Base-by-base conservation (phyloP, 2,888 invertebrate genomes). In the Lepidocyrtoides sp. region DNA sequence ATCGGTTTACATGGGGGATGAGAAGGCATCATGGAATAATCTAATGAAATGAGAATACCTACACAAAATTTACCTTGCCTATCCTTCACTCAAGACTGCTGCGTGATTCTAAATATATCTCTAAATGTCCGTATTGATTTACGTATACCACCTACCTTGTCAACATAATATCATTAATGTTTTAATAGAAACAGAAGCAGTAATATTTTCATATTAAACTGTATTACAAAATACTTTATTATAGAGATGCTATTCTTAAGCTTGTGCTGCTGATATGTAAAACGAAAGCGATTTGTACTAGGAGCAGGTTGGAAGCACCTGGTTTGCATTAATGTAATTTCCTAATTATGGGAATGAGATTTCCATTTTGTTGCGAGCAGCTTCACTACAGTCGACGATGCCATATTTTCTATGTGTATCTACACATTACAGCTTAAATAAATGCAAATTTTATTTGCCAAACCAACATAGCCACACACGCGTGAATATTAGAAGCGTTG, bases 301-400 rank as follows among this genome's bases (percentile, higher is more conserved):
- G 69, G 29, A 72, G 14, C 54, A 69, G 57, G 12, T 41, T 75
- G 54, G 60, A 85, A 57, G 85, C 69, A 88, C 79, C 87, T 88
- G 87, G 66, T 66, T 81, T 63, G 44, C 8, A 57, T 44, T 88
- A 88, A 88, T 81, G 79, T 79, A 81, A 88, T 88, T 88, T 88
- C 79, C 79, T 88, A 88, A 88, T 88, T 79, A 88, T 51, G 66
- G 77, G 77, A 86, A 72, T 48, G 86, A 86, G 57, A 75, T 48
- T 77, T 63, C 75, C 51, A 2, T 26, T 23, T 14, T 48, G 23
- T 44, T 14, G 12, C 2, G 32, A 54, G 54, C 23, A 12, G 32
- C 32, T 29, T 20, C 4, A 41, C 10, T 36, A 10, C 26, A 4
- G 2, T 20, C 2, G 51, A n/a, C 17, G 36, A 36, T 2, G 36